Conservation (phyloP, 2,113 vertebrate genomes). For the Atlantisia rogersi region DNA sequence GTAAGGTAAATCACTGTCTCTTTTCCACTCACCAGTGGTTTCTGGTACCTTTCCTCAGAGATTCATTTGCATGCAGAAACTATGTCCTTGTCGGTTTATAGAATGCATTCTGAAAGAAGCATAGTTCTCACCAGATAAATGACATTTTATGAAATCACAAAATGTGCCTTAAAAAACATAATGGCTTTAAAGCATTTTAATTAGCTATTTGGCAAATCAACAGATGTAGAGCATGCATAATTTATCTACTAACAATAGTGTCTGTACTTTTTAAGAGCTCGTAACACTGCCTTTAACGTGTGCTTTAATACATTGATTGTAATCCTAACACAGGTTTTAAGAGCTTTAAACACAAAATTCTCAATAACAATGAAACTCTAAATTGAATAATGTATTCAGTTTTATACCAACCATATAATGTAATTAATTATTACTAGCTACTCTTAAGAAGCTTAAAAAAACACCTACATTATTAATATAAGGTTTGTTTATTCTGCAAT, state of each 20-base stretch:
- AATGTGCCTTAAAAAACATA: conserved; percentile 65
- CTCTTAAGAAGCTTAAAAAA: not conserved
- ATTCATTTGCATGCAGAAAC: conserved; percentile 15
- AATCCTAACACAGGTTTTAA: conserved; percentile 9
- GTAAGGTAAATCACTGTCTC: not conserved
- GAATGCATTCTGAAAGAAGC: conserved; percentile 45
- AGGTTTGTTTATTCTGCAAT: not conserved
- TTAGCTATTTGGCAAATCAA: conserved; percentile 69
- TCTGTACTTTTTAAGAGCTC: conserved; percentile 37
- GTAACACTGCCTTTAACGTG: conserved; percentile 15
- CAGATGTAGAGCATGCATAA: conserved; percentile 64
- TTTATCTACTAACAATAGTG: conserved; percentile 67
- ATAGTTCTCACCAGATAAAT: conserved; percentile 58
- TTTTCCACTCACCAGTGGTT: not conserved
- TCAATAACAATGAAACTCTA: not conserved
- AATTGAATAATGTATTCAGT: not conserved
- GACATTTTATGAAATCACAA: conserved; percentile 64
- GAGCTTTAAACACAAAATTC: not conserved
- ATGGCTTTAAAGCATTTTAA: conserved; percentile 70
- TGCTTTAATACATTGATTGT: conserved; percentile 21
- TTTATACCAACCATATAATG: not conserved
- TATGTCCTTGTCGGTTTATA: not conserved
- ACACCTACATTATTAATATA: not conserved
- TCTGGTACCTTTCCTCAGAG: not conserved
- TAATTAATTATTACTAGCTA: not conserved